These are phyloP conservation scores for Heliconius hewitsoni DNA, from an alignment of 1,140 invertebrate species.

Conservation along the genomic window DNA sequence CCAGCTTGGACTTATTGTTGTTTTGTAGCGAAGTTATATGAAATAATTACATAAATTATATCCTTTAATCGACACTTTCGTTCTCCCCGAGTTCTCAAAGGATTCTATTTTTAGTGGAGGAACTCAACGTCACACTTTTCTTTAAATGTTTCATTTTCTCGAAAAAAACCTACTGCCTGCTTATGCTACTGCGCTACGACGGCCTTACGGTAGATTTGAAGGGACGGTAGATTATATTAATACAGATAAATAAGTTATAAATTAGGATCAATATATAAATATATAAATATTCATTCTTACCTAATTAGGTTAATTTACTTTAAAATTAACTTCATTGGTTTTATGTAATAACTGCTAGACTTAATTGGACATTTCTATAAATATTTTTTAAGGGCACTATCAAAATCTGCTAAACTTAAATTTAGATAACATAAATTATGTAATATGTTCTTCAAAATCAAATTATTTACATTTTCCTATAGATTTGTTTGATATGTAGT, in stretches of 20 bases:
- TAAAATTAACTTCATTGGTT: neutral
- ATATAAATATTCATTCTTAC: neutral
- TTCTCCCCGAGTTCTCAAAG: too few species aligned
- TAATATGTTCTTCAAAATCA: neutral
- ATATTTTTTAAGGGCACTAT: neutral
- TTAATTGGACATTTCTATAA: neutral
- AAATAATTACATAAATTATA: too few species aligned
- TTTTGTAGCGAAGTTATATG: too few species aligned
- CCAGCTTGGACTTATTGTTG: too few species aligned
- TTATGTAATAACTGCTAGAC: neutral
- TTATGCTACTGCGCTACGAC: too few species aligned
- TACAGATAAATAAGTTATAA: neutral
- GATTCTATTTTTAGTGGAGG: too few species aligned
- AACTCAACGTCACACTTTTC: too few species aligned
- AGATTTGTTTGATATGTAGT: too few species aligned
- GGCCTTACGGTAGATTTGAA: neutral
- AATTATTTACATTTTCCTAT: too few species aligned
- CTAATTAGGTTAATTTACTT: neutral
- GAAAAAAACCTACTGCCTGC: too few species aligned
- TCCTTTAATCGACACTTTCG: too few species aligned
- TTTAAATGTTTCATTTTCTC: too few species aligned
- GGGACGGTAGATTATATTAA: neutral
- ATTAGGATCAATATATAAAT: neutral
- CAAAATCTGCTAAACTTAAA: neutral
- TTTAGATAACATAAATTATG: neutral